These are phyloP conservation scores for Fulmarus glacialis DNA, from an alignment of 2,113 vertebrate genomes.

Conservation along the genomic window DNA sequence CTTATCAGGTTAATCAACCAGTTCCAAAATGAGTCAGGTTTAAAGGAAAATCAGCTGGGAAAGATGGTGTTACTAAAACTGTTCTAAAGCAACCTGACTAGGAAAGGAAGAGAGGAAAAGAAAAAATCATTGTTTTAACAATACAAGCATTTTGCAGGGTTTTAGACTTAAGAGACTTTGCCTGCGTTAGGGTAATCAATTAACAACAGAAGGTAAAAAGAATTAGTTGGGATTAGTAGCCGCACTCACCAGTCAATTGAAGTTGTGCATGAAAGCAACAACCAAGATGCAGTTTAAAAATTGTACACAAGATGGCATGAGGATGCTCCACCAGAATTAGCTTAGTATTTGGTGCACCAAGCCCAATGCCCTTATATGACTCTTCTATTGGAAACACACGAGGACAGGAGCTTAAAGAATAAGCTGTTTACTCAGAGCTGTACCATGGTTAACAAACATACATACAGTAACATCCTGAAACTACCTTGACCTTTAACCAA, in stretches of 20 bases:
- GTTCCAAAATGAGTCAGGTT: background rate
- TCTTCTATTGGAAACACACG: constrained; percentile 17
- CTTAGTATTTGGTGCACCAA: constrained; percentile 39
- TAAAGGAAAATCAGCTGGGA: background rate
- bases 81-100: background rate
- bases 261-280: background rate
- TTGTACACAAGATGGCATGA: constrained; percentile 73
- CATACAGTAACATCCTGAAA: constrained; percentile 33
- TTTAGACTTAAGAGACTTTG: constrained; percentile 6
- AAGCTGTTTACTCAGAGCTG: constrained; percentile 66
- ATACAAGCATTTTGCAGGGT: background rate
- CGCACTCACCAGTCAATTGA: background rate
- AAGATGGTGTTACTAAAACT: background rate
- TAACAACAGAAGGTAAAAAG: constrained; percentile 19
- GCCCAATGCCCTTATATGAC: constrained; percentile 53
- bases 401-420: constrained; percentile 64
- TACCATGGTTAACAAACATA: constrained; percentile 50
- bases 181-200: constrained; percentile 18
- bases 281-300: constrained; percentile 61
- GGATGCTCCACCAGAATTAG: constrained; percentile 68
- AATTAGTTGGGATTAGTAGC: constrained; percentile 25
- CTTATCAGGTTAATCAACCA: background rate
- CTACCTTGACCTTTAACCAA: constrained; percentile 62
- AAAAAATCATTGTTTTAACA: background rate
- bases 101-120: background rate